Percentiles rank a stretch among this genome's conserved stretches.
phyloP scores from a whole-genome alignment of 2,797 vertebrate species.

The Halcyon badia region DNA sequence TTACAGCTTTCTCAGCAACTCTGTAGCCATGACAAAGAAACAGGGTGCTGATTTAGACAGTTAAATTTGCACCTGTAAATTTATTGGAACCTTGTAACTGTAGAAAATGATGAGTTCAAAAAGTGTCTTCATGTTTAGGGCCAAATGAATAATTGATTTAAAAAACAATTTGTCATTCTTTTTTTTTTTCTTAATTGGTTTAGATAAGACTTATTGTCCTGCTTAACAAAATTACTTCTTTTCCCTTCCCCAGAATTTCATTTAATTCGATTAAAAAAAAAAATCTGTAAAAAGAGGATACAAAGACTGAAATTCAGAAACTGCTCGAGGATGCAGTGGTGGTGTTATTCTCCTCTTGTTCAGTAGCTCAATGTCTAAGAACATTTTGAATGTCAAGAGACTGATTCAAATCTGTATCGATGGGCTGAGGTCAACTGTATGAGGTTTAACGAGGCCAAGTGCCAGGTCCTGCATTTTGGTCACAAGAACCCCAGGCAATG shows the following conservation, averaged over 20 bases:
- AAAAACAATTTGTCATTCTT: neutral
- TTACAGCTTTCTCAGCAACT: conserved; percentile 1
- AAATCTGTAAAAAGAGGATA: neutral
- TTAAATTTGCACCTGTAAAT: conserved; percentile 48
- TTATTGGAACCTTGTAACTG: neutral
- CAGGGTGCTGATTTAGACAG: neutral
- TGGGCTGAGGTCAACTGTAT: no score
- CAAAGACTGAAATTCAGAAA: neutral
- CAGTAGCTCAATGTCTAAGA: neutral
- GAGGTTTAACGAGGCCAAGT: no score
- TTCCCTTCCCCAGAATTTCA: neutral
- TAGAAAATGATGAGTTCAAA: neutral
- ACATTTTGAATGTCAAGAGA: neutral
- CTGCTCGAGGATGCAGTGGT: neutral
- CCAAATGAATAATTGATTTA: neutral
- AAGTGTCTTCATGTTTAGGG: neutral
- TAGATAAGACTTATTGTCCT: neutral
- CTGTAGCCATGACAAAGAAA: neutral
- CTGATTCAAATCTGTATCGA: neutral
- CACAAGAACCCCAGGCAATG: no score
- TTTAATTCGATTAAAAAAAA: neutral
- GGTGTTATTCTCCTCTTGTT: neutral
- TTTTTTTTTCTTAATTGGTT: neutral
- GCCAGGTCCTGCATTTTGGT: no score
- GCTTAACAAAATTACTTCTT: neutral